phyloP scores from a whole-genome alignment of 2,888 invertebrate genomes.

The Margaritifera margaritifera region DNA sequence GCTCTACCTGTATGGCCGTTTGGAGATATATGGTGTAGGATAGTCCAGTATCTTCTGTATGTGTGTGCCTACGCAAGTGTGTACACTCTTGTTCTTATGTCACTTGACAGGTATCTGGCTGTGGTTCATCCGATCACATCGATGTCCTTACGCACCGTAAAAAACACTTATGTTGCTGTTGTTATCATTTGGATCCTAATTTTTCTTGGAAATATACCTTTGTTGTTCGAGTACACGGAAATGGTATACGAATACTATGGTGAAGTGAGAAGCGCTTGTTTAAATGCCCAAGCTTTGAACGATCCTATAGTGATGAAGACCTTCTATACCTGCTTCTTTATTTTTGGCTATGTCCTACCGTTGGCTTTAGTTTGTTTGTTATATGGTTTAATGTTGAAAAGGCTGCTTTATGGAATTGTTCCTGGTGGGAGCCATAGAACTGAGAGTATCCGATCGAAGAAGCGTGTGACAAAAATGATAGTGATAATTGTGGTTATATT shows the following conservation, averaged over 20 bases:
- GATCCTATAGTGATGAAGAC: conserved; percentile 18
- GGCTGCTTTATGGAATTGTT: conserved; percentile 85
- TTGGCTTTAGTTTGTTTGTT: conserved; percentile 88
- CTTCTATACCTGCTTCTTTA: conserved; percentile 77
- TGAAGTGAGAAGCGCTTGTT: conserved; percentile 60
- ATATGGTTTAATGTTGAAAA: conserved; percentile 90
- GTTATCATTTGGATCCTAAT: conserved; percentile 87
- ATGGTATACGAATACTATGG: conserved; percentile 70
- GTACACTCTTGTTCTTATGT: conserved; percentile 94
- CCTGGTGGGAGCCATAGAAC: conserved; percentile 83
- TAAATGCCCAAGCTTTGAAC: conserved; percentile 33
- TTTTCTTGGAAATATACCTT: conserved; percentile 65
- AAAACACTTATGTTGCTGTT: conserved; percentile 86
- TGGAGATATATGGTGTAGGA: conserved; percentile 90
- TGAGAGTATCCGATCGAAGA: conserved; percentile 87
- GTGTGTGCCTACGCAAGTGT: conserved; percentile 95
- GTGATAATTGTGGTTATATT: conserved; percentile 93
- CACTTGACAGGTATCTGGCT: conserved; percentile 90
- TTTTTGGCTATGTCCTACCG: conserved; percentile 91
- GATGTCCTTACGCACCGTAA: conserved; percentile 87
- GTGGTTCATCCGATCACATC: conserved; percentile 94
- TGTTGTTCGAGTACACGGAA: conserved; percentile 59
- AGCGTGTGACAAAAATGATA: conserved; percentile 92
- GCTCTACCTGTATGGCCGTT: conserved; percentile 91
- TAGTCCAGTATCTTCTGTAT: conserved; percentile 91